Base-by-base conservation (phyloP, 1,140 invertebrate species). In the Anastrepha ludens region DNA sequence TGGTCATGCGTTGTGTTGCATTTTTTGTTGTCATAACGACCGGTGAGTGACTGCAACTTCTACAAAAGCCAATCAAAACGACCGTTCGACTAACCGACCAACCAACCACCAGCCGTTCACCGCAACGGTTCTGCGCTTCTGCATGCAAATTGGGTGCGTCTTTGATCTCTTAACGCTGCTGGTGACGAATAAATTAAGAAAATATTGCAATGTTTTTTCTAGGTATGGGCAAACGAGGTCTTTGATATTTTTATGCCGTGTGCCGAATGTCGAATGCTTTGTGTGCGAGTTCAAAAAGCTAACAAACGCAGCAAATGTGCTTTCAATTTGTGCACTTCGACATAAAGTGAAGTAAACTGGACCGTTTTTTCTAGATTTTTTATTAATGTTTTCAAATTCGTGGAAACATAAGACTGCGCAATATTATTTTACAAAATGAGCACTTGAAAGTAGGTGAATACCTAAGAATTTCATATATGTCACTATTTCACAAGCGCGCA, bases 191-290 rank as follows among this genome's bases (percentile, higher is more conserved):
- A 81, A 81, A 81, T 81, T 81, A 81, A 81, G 74, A 81, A 81
- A 81, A 81, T 81, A 81, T 55, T 81, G 44, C 47, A 55, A 81
- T 81, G 47, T 81, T 81, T 81, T 39, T 74, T 58, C 74, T 81
- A 81, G 74, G 74, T 81, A 55, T 81, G 74, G 74, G 47, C 74
- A 81, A 81, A 55, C 47, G 74, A 81, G 74, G 74, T 55, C 47
- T 81, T 81, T 81, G 74, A 81, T 81, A 81, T 81, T 81, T 81
- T 81, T 81, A 81, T 81, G 74, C 74, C 74, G 74, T 81, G 74
- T 55, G 74, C n/a, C 74, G 47, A 55, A 74, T 74, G 67, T 74
- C 74, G 74, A 55, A 81, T 55, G 47, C 65, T 50, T 78, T 55
- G 50, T 55, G 2, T 81, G 3, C 7, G 74, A 81, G 11, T 78